These are phyloP conservation scores for Cariama cristata DNA, from an alignment of 2,113 vertebrate species.

Conservation along the genomic window DNA sequence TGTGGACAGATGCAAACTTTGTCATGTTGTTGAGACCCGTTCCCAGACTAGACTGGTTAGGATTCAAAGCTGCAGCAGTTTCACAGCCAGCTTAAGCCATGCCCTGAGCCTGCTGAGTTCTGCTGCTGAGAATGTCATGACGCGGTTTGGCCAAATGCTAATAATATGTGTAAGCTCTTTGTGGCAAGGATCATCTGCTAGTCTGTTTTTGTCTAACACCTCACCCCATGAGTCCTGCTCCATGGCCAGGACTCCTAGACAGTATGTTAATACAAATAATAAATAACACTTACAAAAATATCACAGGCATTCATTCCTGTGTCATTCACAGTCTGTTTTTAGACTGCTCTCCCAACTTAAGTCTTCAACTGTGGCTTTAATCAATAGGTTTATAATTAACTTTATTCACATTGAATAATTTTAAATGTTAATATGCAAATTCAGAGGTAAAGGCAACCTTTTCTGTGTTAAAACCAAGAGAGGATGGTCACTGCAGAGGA, in stretches of 20 bases:
- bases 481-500: not conserved
- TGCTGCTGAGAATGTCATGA: constrained; percentile 14
- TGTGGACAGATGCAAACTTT: not conserved
- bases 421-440: not conserved
- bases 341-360: not conserved
- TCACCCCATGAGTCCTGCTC: constrained; percentile 39
- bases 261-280: constrained; percentile 59
- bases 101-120: not conserved
- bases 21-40: not conserved
- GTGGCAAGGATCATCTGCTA: constrained; percentile 40
- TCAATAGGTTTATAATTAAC: not conserved
- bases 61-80: not conserved
- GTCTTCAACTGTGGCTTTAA: not conserved
- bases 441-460: not conserved
- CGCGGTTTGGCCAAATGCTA: constrained; percentile 44
- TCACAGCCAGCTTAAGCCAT: not conserved
- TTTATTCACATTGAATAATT: not conserved
- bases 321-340: constrained; percentile 43
- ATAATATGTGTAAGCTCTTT: constrained; percentile 38
- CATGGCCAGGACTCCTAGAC: constrained; percentile 31
- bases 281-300: constrained; percentile 68
- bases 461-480: not conserved
- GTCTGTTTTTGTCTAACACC: constrained; percentile 62
- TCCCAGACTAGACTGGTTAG: not conserved
- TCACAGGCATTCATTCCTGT: constrained; percentile 42